phyloP scores from a whole-genome alignment of 2,888 invertebrate genomes.

The Leptopilina drosophilae region DNA sequence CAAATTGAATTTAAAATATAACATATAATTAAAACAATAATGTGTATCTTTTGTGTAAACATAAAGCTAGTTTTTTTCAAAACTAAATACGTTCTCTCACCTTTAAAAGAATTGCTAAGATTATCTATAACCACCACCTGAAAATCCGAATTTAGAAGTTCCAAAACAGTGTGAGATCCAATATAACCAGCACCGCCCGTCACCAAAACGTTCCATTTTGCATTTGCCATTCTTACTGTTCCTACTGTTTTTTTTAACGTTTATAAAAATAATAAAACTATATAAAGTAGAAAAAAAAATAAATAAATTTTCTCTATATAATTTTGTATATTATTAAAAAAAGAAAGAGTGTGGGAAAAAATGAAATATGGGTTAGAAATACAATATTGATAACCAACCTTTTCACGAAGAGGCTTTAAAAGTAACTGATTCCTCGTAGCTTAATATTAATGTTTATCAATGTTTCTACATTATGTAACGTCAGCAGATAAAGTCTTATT shows the following conservation, averaged over 20 bases:
- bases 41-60: too few relatives aligned
- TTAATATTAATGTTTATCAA: slow-evolving; percentile 18
- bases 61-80: background rate
- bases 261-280: background rate
- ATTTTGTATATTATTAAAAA: too few relatives aligned
- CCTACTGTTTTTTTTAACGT: background rate
- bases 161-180: slow-evolving; percentile 93
- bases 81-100: slow-evolving; percentile 72
- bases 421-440: slow-evolving; percentile 16
- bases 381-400: slow-evolving; percentile 25
- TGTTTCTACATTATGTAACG: slow-evolving; percentile 10
- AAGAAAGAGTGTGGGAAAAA: background rate
- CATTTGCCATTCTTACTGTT: slow-evolving; percentile 67
- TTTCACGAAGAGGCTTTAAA: background rate
- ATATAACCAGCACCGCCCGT: slow-evolving; percentile 98
- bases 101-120: slow-evolving; percentile 87
- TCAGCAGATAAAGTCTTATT: slow-evolving; percentile 13
- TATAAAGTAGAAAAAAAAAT: background rate
- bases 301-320: background rate
- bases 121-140: slow-evolving; percentile 93
- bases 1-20: too few relatives aligned
- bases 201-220: slow-evolving; percentile 82
- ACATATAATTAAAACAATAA: too few relatives aligned
- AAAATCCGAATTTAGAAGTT: slow-evolving; percentile 85
- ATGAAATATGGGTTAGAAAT: background rate